A percentile compares a stretch with the other conserved stretches of the same genome.
phyloP scores from a whole-genome alignment of 2,888 invertebrate species.

The Diaperis boleti region DNA sequence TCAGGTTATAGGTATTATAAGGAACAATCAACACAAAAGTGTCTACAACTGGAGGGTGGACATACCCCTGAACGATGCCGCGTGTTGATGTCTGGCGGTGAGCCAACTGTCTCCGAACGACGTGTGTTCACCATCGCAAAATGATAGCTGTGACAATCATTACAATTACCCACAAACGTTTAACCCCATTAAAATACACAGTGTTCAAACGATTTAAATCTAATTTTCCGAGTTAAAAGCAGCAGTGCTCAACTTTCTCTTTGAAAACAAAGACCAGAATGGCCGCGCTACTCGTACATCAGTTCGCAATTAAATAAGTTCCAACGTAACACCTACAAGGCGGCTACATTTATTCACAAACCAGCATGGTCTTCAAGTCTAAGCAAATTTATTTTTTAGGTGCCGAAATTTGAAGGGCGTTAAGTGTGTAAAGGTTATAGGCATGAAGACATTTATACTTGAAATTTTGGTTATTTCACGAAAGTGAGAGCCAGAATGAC shows the following conservation, averaged over 20 bases:
- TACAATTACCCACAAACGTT: slow-evolving; percentile 22
- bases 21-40: not conserved
- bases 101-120: slow-evolving; percentile 62
- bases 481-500: not conserved
- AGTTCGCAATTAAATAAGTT: too few relatives aligned
- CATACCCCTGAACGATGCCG: slow-evolving; percentile 63
- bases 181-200: slow-evolving; percentile 1
- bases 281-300: too few relatives aligned
- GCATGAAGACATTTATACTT: not conserved
- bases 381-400: not conserved
- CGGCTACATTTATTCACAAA: too few relatives aligned
- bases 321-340: too few relatives aligned
- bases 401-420: slow-evolving; percentile 20
- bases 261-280: too few relatives aligned
- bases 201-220: too few relatives aligned
- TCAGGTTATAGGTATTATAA: not conserved
- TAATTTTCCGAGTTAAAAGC: too few relatives aligned
- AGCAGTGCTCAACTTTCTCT: too few relatives aligned
- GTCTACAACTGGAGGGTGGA: slow-evolving; percentile 21
- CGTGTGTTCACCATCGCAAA: slow-evolving; percentile 64
- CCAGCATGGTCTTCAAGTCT: not conserved
- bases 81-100: slow-evolving; percentile 56
- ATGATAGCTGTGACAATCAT: slow-evolving; percentile 41
- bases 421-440: slow-evolving; percentile 25
- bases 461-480: not conserved